Evolutionary conservation across 2,888 invertebrate species (phyloP).

Genomic region (Cephus pygmeus): DNA sequence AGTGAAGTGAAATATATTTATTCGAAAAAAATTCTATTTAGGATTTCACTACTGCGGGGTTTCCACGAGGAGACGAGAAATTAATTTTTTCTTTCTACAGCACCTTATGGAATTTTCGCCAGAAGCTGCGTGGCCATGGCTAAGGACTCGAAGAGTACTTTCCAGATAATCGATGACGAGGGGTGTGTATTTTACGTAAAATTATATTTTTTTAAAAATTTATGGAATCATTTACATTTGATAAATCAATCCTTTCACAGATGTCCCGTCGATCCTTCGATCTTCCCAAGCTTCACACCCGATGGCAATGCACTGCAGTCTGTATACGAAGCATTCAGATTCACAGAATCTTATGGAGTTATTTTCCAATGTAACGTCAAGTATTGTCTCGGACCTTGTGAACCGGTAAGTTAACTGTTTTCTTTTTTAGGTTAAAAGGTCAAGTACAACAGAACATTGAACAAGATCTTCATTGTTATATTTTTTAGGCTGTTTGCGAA

Average conservation of each 20-base stretch:
- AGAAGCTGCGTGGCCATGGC: conserved; percentile 97
- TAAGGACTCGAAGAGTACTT: conserved; percentile 94
- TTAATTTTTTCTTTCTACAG: conserved; percentile 67
- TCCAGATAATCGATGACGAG: conserved; percentile 95
- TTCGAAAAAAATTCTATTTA: background rate
- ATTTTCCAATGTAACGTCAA: conserved; percentile 98
- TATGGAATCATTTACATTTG: background rate
- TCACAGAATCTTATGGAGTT: conserved; percentile 95
- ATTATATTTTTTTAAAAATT: background rate
- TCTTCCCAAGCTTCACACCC: conserved; percentile 92
- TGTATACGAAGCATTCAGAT: conserved; percentile 93
- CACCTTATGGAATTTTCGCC: conserved; percentile 95
- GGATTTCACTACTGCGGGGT: background rate
- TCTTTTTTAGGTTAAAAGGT: conserved; percentile 6
- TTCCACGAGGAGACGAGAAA: background rate
- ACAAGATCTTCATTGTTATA: conserved; percentile 25
- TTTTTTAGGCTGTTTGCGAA: conserved; percentile 84
- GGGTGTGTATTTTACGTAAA: conserved; percentile 70
- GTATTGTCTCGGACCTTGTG: conserved; percentile 94
- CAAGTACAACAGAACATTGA: background rate
- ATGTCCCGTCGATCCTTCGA: conserved; percentile 92
- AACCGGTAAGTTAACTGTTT: conserved; percentile 76
- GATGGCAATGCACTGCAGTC: conserved; percentile 92
- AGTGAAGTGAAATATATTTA: conserved; percentile 61
- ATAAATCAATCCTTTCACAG: conserved; percentile 61